Percentiles rank a stretch among this genome's conserved stretches.
phyloP scores from a whole-genome alignment of 2,113 vertebrate species.

The Glaucomys volans region DNA sequence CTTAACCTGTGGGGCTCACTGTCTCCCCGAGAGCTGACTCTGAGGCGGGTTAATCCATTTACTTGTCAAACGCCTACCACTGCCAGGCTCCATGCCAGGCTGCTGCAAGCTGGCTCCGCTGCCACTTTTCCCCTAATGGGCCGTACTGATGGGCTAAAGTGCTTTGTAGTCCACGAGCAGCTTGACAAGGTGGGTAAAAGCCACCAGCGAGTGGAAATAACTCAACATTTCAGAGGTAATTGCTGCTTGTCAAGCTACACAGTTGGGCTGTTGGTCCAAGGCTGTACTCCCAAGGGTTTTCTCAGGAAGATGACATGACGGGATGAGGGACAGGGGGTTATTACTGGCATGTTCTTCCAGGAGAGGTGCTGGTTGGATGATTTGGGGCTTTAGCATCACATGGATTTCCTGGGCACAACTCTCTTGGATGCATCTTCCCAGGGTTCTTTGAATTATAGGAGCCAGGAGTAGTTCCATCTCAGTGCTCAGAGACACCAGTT shows the following conservation, averaged over 20 bases:
- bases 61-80: conserved; percentile 63
- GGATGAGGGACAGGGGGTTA: not conserved
- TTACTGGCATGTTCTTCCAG: not conserved
- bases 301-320: not conserved
- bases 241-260: conserved; percentile 57
- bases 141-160: conserved; percentile 10
- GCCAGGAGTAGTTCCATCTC: not conserved
- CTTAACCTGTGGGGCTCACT: not conserved
- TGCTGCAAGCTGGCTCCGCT: not conserved
- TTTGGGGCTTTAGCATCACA: not conserved
- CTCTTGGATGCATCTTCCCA: rapidly evolving
- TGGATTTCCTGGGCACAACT: not conserved
- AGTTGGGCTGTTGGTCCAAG: not conserved
- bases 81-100: conserved; percentile 55
- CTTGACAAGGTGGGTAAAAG: conserved; percentile 69
- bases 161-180: conserved; percentile 53
- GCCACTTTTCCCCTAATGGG: conserved; percentile 68
- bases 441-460: not conserved
- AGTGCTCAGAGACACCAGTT: not conserved
- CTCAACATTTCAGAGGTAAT: conserved; percentile 68
- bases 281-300: not conserved
- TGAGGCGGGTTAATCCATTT: not conserved
- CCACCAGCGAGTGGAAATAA: conserved; percentile 68
- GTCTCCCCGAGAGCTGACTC: not conserved
- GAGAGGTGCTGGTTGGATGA: not conserved